Conservation (phyloP, 1,140 invertebrate species). For the Pantala flavescens region DNA sequence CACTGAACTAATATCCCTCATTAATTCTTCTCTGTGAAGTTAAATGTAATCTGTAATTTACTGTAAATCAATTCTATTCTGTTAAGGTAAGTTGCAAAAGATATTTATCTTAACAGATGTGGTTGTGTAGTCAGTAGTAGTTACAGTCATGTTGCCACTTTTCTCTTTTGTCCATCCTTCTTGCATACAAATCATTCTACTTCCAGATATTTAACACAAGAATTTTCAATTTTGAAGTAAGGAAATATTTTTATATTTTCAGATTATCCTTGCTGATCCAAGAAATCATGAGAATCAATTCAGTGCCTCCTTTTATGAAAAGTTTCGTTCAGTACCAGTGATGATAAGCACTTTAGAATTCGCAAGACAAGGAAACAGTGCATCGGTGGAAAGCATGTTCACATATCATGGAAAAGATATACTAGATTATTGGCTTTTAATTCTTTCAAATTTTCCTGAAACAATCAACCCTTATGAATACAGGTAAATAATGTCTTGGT, state of each 20-base stretch:
- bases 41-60: no score
- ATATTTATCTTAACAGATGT: no score
- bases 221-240: no score
- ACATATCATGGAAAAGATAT: constrained; percentile 55
- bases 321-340: constrained; percentile 45
- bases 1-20: no score
- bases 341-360: constrained; percentile 49
- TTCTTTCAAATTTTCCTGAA: constrained; percentile 67
- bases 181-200: no score
- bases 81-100: no score
- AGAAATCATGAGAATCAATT: constrained; percentile 37
- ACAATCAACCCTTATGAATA: constrained; percentile 59
- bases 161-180: no score
- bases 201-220: no score
- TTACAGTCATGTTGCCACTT: no score
- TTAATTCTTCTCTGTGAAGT: no score
- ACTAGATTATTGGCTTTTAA: constrained; percentile 53
- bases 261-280: constrained; percentile 38
- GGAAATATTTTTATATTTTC: constrained; percentile 17
- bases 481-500: constrained; percentile 27
- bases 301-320: constrained; percentile 45
- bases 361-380: constrained; percentile 46
- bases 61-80: no score
- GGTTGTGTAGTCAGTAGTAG: no score
- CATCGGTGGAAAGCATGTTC: constrained; percentile 53